Evolutionary conservation across 2,113 vertebrate genomes (phyloP).

Genomic region (Donacobius atricapilla): DNA sequence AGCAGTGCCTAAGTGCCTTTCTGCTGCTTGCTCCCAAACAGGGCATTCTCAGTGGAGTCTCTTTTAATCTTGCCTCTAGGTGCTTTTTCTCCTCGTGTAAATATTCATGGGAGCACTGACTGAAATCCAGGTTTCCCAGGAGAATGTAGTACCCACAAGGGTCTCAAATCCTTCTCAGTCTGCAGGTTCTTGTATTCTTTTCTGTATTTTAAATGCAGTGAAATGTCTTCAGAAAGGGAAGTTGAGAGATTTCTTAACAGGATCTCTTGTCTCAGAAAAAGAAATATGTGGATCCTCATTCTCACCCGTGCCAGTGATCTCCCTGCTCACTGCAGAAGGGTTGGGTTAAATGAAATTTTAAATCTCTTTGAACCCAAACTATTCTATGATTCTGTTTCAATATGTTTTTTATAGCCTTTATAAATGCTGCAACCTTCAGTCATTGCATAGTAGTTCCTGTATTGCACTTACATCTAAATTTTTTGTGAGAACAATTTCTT

Average conservation of each 20-base stretch:
- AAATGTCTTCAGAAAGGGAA: neutral
- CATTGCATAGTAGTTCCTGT: neutral
- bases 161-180: neutral
- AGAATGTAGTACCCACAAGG: neutral
- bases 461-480: neutral
- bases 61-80: neutral
- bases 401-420: neutral
- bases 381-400: neutral
- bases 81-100: conserved; percentile 15
- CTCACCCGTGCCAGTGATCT: neutral
- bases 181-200: neutral
- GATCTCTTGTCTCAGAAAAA: neutral
- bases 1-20: neutral
- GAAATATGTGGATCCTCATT: neutral
- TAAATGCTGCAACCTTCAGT: neutral
- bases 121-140: conserved; percentile 25
- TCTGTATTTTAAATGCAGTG: neutral
- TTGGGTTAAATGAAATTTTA: neutral
- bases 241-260: neutral
- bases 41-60: neutral
- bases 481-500: neutral
- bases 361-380: neutral
- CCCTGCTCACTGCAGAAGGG: neutral
- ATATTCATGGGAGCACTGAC: conserved; percentile 27
- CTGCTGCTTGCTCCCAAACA: conserved; percentile 23